Evolutionary conservation across 2,113 vertebrate species (phyloP).

Genomic region (Pristiophorus japonicus): DNA sequence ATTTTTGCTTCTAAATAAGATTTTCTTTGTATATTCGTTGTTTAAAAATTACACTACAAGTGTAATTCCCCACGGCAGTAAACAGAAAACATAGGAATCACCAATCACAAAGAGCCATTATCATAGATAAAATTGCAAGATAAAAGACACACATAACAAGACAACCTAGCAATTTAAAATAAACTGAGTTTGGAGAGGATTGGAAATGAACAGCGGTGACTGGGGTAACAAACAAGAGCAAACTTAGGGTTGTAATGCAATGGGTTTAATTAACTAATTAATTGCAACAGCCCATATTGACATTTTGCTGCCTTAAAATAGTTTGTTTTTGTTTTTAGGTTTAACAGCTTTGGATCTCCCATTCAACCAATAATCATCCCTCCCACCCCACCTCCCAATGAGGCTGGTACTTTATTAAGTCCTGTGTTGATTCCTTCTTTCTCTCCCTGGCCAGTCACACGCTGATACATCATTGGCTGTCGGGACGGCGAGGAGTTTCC

Average conservation of each 20-base stretch:
- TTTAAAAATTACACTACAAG: neutral
- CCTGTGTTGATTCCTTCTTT: neutral
- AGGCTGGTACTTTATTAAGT: neutral
- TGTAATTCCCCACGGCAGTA: neutral
- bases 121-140: neutral
- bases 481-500: neutral
- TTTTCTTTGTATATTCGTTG: neutral
- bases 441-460: neutral
- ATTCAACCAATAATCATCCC: neutral
- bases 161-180: neutral
- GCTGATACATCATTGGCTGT: neutral
- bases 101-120: neutral
- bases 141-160: neutral
- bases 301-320: neutral
- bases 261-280: neutral
- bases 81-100: neutral
- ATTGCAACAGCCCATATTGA: neutral
- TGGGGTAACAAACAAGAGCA: neutral
- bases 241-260: neutral
- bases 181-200: neutral
- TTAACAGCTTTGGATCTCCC: neutral
- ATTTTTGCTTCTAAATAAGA: neutral
- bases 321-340: neutral
- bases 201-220: neutral
- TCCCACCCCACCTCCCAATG: no score